These are phyloP conservation scores for Manduca sexta DNA, from an alignment of 1,140 invertebrate species.

Conservation along the genomic window DNA sequence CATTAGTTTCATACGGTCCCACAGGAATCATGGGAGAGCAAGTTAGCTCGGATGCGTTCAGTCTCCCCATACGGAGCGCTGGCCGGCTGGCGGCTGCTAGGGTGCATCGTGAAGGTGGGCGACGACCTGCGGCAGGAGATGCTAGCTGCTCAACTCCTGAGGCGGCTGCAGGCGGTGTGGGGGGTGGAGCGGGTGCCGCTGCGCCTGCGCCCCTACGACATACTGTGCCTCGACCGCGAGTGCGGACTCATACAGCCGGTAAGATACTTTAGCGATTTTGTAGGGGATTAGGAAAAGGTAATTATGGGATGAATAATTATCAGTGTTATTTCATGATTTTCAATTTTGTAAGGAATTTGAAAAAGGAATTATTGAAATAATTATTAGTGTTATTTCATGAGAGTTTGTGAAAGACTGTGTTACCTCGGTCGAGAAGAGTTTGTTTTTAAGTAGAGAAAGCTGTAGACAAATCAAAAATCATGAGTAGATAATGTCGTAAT, in stretches of 20 bases:
- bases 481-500: too few species aligned
- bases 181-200: constrained; percentile 91
- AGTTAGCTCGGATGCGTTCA: constrained; percentile 86
- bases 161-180: constrained; percentile 95
- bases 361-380: too few species aligned
- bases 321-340: too few species aligned
- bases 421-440: too few species aligned
- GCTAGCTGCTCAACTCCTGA: constrained; percentile 94
- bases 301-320: too few species aligned
- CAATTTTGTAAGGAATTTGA: too few species aligned
- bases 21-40: constrained; percentile 16
- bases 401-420: too few species aligned
- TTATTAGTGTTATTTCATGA: too few species aligned
- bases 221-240: constrained; percentile 60
- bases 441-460: too few species aligned
- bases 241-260: constrained; percentile 64
- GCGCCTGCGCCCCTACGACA: constrained; percentile 93
- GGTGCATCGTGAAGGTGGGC: constrained; percentile 98
- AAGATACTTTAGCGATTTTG: constrained; percentile 12
- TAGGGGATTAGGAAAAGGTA: too few species aligned
- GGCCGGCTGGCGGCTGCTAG: constrained; percentile 91
- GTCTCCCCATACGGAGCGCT: constrained; percentile 96
- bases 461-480: too few species aligned
- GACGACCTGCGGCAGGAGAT: constrained; percentile 98
- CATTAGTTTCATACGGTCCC: too few species aligned